Percentiles rank a stretch among this genome's conserved stretches.
These are phyloP conservation scores for Rhagologus leucostigma DNA, from an alignment of 2,113 vertebrate genomes.

Conservation along the genomic window DNA sequence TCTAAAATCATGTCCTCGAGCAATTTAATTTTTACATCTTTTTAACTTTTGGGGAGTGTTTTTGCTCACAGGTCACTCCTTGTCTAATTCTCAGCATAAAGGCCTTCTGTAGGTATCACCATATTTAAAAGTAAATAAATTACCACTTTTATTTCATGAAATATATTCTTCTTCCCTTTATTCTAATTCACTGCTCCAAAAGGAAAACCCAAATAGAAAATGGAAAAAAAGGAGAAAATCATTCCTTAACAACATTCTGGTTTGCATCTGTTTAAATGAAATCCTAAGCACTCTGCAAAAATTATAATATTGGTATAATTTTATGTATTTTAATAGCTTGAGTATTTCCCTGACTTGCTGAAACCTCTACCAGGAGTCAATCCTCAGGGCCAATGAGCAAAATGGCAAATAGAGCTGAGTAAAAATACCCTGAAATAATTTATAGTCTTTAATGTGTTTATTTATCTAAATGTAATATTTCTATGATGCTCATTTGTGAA, in stretches of 20 bases:
- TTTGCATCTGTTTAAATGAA: neutral
- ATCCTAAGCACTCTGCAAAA: neutral
- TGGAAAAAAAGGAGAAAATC: neutral
- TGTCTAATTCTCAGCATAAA: neutral
- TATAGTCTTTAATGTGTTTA: conserved; percentile 27
- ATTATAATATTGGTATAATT: neutral
- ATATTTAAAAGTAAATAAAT: neutral
- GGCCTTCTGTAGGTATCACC: neutral
- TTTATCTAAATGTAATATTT: conserved; percentile 39
- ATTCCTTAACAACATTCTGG: neutral
- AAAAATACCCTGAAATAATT: conserved; percentile 17
- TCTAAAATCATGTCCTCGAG: neutral
- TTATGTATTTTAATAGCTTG: neutral
- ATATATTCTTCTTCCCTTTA: neutral
- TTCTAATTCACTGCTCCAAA: neutral
- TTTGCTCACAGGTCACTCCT: neutral
- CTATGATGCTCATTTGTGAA: neutral
- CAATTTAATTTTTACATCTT: neutral
- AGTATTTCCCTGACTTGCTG: neutral
- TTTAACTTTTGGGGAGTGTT: neutral
- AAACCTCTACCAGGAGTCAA: neutral
- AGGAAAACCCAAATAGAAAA: neutral
- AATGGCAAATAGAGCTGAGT: neutral
- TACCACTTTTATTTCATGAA: neutral
- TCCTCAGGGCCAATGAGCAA: neutral